phyloP scores from a whole-genome alignment of 2,113 vertebrate genomes.

The Hippocampus abdominalis region DNA sequence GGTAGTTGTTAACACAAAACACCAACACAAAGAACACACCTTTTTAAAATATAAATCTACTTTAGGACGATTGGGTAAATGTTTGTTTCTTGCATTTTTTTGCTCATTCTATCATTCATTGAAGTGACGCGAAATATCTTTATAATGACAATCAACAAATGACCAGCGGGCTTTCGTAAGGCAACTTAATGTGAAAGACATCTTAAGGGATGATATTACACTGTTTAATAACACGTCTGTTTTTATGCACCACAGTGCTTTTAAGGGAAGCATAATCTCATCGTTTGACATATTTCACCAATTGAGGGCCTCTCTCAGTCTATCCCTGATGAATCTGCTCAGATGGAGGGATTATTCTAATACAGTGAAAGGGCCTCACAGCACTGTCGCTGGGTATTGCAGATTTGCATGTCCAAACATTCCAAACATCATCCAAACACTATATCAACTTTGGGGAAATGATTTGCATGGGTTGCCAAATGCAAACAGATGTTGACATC shows the following conservation, averaged over 20 bases:
- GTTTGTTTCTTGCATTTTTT: background rate
- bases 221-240: background rate
- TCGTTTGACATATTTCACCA: constrained; percentile 10
- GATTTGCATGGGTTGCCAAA: background rate
- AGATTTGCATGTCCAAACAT: background rate
- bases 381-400: background rate
- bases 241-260: background rate
- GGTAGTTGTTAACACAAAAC: background rate
- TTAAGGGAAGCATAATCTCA: background rate
- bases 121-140: background rate
- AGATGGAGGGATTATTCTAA: constrained; percentile 31
- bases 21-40: background rate
- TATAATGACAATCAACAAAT: background rate
- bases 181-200: background rate
- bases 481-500: constrained; percentile 5
- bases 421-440: background rate
- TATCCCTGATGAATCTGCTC: constrained; percentile 13
- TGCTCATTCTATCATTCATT: background rate
- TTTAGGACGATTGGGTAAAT: background rate
- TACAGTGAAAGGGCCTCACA: constrained; percentile 7
- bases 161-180: background rate
- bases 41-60: background rate
- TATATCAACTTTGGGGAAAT: background rate
- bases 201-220: background rate
- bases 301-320: constrained; percentile 14